phyloP scores from a whole-genome alignment of 2,888 invertebrate species.

The Rhingia rostrata region DNA sequence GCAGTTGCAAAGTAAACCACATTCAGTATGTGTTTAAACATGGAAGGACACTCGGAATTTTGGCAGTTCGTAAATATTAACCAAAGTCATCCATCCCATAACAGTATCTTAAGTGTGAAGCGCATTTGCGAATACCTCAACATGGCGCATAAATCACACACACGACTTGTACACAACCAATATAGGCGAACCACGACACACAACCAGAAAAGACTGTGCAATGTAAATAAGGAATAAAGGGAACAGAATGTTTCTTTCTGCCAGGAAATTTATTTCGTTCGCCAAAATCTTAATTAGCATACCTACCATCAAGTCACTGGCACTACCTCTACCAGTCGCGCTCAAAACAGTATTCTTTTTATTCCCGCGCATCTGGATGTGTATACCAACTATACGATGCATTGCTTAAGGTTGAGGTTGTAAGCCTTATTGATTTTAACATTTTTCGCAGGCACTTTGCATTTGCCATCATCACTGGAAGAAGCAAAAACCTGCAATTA shows the following conservation, averaged over 20 bases:
- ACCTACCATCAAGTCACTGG: slow-evolving; percentile 26
- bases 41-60: slow-evolving; percentile 48
- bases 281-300: slow-evolving; percentile 74
- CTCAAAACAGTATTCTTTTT: slow-evolving; percentile 24
- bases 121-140: slow-evolving; percentile 59
- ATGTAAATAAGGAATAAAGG: slow-evolving; percentile 38
- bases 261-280: slow-evolving; percentile 67
- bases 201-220: slow-evolving; percentile 1
- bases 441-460: slow-evolving; percentile 72
- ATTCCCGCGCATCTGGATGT: slow-evolving; percentile 48
- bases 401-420: slow-evolving; percentile 42
- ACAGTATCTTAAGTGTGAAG: slow-evolving; percentile 58
- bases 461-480: slow-evolving; percentile 65
- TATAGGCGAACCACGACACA: slow-evolving; percentile 3
- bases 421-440: slow-evolving; percentile 73
- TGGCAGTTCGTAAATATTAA: slow-evolving; percentile 61
- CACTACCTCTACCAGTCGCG: background rate
- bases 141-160: background rate
- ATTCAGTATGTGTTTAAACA: slow-evolving; percentile 24
- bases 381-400: slow-evolving; percentile 41
- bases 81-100: slow-evolving; percentile 56
- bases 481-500: slow-evolving; percentile 70
- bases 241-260: slow-evolving; percentile 44
- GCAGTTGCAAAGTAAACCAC: slow-evolving; percentile 38
- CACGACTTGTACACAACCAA: slow-evolving; percentile 17